These are phyloP conservation scores for Drosophila punjabiensis DNA, from an alignment of 1,140 invertebrate genomes.

Conservation along the genomic window DNA sequence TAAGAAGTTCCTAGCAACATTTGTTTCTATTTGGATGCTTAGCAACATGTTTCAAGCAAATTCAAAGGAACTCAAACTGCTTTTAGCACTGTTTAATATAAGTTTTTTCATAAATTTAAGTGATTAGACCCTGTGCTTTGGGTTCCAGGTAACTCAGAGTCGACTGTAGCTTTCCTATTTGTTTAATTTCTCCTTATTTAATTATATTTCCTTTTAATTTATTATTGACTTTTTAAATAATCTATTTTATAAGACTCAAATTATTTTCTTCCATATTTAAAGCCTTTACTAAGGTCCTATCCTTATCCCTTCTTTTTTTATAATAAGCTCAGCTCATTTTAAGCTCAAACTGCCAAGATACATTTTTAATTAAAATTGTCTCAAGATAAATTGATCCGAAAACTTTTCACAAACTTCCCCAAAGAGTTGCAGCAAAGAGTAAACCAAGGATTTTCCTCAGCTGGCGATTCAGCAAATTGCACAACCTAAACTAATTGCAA, in stretches of 20 bases:
- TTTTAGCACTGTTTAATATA: not conserved
- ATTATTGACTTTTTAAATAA: no score
- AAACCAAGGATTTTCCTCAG: not conserved
- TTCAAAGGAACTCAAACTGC: no score
- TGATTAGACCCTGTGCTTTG: no score
- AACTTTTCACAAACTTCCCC: not conserved
- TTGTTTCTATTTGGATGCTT: not conserved
- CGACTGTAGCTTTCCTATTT: no score
- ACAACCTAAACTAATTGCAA: constrained; percentile 31
- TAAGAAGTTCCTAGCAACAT: not conserved
- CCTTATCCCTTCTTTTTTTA: not conserved
- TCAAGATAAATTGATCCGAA: not conserved
- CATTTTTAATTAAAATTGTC: not conserved
- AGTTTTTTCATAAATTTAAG: not conserved
- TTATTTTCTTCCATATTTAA: not conserved
- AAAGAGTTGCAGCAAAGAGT: not conserved
- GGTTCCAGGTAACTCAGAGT: no score
- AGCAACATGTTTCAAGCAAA: no score
- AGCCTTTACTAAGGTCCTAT: not conserved
- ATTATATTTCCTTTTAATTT: no score
- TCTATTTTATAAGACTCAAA: not conserved
- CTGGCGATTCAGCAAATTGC: constrained; percentile 1
- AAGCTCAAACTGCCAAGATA: not conserved
- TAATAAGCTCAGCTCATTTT: not conserved
- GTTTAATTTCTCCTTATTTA: no score